phyloP scores from a whole-genome alignment of 2,113 vertebrate species.

The Petrocephalus zakoni region DNA sequence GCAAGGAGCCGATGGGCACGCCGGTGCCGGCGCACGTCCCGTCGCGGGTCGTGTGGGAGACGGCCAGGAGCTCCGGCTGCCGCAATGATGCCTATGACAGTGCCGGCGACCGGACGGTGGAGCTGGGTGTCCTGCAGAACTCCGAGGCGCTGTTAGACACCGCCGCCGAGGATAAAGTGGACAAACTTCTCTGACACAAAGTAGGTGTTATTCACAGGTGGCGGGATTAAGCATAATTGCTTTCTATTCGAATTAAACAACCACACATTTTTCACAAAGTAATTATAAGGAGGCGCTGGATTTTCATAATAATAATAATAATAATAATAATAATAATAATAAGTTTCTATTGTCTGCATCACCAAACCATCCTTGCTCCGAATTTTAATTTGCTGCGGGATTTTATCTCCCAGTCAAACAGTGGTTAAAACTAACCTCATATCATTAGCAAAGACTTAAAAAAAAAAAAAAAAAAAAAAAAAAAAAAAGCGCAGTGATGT shows the following conservation, averaged over 20 bases:
- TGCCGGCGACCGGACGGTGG: slow-evolving; percentile 40
- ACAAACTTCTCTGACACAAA: slow-evolving; percentile 48
- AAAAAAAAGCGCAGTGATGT: not conserved
- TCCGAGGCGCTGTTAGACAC: slow-evolving; percentile 31
- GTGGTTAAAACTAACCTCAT: not conserved
- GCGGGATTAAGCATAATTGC: not conserved
- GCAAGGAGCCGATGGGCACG: slow-evolving; percentile 35
- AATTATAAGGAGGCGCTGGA: not conserved
- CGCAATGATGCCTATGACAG: slow-evolving; percentile 52
- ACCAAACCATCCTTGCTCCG: not conserved
- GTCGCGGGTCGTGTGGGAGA: slow-evolving; percentile 38
- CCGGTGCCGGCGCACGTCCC: slow-evolving; percentile 18
- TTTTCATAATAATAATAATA: not conserved
- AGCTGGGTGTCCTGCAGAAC: slow-evolving; percentile 44
- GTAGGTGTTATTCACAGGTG: slow-evolving; percentile 5
- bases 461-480: not conserved
- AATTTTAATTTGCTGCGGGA: not conserved
- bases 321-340: not conserved
- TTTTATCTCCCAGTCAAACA: not conserved
- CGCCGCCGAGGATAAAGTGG: slow-evolving; percentile 26
- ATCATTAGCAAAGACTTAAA: not conserved
- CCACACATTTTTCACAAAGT: not conserved
- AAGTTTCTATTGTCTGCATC: not conserved
- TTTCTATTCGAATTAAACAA: not conserved
- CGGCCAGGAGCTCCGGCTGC: slow-evolving; percentile 21